Conservation (phyloP, 2,888 invertebrate species). For the Diabrotica balteata region DNA sequence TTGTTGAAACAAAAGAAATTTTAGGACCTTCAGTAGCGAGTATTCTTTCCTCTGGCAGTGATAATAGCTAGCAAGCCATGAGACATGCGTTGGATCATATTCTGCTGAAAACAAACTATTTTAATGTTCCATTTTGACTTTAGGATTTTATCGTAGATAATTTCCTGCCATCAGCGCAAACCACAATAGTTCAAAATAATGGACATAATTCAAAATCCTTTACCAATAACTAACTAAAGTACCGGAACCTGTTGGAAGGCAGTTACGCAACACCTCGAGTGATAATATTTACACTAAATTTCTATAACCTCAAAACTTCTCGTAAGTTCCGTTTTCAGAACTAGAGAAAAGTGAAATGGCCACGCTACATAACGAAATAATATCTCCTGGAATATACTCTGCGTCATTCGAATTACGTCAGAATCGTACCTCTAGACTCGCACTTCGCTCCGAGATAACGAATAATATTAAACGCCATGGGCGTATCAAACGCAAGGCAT, state of each 20-base stretch:
- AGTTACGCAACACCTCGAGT: background rate
- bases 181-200: too few species aligned
- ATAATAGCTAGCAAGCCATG: too few species aligned
- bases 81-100: too few species aligned
- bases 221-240: too few species aligned
- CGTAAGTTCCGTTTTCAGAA: conserved; percentile 11
- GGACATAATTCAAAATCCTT: too few species aligned
- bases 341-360: conserved; percentile 17
- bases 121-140: too few species aligned
- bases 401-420: conserved; percentile 20
- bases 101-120: too few species aligned
- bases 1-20: too few species aligned
- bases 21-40: too few species aligned
- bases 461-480: background rate
- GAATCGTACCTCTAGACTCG: background rate
- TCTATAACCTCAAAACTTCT: conserved; percentile 8
- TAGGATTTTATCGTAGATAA: too few species aligned
- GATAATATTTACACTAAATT: background rate
- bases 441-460: conserved; percentile 1
- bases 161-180: too few species aligned
- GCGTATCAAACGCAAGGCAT: background rate
- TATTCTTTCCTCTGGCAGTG: too few species aligned
- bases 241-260: background rate
- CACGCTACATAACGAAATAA: background rate
- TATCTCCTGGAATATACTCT: conserved; percentile 10